These are phyloP conservation scores for Strix aluco DNA, from an alignment of 2,113 vertebrate genomes.

Conservation along the genomic window DNA sequence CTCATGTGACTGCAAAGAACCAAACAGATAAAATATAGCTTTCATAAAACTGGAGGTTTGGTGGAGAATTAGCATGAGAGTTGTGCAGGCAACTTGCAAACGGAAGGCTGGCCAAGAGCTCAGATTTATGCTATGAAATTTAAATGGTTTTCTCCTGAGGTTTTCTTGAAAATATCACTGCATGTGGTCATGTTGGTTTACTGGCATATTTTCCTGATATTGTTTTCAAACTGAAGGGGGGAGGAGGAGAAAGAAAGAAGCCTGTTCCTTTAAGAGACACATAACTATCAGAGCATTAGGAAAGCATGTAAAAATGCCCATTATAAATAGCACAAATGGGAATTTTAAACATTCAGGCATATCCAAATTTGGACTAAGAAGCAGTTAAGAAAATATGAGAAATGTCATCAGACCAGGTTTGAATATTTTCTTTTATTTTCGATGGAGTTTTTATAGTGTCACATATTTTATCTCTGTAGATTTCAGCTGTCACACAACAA, in stretches of 20 bases:
- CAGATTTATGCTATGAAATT: constrained; percentile 79
- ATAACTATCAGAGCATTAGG: not conserved
- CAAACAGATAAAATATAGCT: constrained; percentile 82
- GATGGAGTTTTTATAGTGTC: constrained; percentile 38
- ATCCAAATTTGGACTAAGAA: constrained; percentile 55
- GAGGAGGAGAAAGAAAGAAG: not conserved
- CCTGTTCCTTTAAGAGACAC: constrained; percentile 62
- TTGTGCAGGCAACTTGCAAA: constrained; percentile 65
- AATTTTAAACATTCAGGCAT: constrained; percentile 42
- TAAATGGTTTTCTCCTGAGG: constrained; percentile 76
- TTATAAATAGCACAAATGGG: constrained; percentile 64
- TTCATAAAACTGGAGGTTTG: constrained; percentile 80
- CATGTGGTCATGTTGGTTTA: constrained; percentile 68
- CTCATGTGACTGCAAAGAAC: constrained; percentile 71
- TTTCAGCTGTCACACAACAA: constrained; percentile 34
- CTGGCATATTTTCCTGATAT: constrained; percentile 54
- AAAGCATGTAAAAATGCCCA: not conserved
- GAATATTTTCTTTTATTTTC: not conserved
- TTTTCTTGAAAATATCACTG: constrained; percentile 75
- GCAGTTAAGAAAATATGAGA: constrained; percentile 54
- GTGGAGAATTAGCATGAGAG: constrained; percentile 77
- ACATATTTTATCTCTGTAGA: constrained; percentile 46
- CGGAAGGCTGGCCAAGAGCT: constrained; percentile 72
- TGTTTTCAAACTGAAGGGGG: constrained; percentile 58
- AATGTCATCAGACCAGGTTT: not conserved